Evolutionary conservation across 2,113 vertebrate genomes (phyloP).

Genomic region (Sylvietta virens): DNA sequence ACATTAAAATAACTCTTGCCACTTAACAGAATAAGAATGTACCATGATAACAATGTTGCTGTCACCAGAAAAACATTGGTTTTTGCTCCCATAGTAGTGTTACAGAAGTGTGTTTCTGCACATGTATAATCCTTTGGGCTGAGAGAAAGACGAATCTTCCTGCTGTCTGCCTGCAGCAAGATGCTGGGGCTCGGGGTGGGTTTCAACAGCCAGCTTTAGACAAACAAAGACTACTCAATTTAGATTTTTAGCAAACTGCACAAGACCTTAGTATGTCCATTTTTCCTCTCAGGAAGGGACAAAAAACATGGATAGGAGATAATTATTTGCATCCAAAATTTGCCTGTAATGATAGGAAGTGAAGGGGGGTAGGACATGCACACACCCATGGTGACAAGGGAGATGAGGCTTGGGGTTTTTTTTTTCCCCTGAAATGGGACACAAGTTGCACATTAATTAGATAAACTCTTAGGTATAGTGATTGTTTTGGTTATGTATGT

Average conservation of each 20-base stretch:
- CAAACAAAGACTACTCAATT: neutral
- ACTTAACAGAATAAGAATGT: neutral
- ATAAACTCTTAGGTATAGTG: neutral
- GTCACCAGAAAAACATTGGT: neutral
- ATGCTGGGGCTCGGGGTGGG: rapidly evolving
- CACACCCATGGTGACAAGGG: neutral
- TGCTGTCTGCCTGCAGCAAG: neutral
- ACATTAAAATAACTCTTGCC: neutral
- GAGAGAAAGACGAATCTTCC: neutral
- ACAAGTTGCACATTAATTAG: neutral
- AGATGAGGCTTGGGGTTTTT: neutral
- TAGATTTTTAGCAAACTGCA: neutral
- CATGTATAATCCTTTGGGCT: neutral
- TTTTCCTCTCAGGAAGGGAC: neutral
- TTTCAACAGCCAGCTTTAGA: neutral
- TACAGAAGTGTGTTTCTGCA: neutral
- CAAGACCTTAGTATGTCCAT: neutral
- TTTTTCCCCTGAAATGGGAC: neutral
- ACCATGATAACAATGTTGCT: neutral
- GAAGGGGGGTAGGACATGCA: neutral
- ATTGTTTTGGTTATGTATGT: neutral
- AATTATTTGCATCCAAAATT: neutral
- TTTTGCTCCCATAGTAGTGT: rapidly evolving
- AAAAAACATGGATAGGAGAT: neutral
- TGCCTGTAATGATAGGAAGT: neutral